Conservation (phyloP, 2,113 vertebrate species). For the Callionymus lyra region DNA sequence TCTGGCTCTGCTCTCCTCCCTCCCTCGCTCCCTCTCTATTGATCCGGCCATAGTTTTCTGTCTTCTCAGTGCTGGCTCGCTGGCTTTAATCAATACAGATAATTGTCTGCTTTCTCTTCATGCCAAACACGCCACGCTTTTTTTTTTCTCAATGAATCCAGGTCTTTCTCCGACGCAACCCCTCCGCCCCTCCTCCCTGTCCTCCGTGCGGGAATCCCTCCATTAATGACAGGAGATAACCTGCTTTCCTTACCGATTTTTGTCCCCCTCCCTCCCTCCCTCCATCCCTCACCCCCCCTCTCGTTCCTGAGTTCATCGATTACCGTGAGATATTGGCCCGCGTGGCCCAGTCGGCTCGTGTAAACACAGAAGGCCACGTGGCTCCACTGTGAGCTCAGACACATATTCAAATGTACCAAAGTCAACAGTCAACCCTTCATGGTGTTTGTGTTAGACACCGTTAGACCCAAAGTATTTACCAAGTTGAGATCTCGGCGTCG, state of each 20-base stretch:
- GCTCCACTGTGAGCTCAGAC: conserved; percentile 29
- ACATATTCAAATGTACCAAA: conserved; percentile 41
- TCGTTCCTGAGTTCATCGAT: conserved; percentile 63
- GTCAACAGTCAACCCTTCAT: background rate
- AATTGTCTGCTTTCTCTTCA: conserved; percentile 78
- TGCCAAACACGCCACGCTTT: conserved; percentile 67
- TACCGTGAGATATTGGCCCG: conserved; percentile 68
- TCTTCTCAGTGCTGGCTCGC: conserved; percentile 69
- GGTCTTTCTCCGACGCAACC: conserved; percentile 59
- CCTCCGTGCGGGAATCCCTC: conserved; percentile 62
- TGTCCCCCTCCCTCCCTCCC: conserved; percentile 13
- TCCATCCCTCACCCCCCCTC: conserved; percentile 8
- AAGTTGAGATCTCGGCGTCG: background rate
- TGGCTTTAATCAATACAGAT: conserved; percentile 80
- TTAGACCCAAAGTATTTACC: background rate
- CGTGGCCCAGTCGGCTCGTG: conserved; percentile 52
- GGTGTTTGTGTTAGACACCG: background rate
- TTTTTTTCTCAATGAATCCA: conserved; percentile 74
- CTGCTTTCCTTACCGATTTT: conserved; percentile 73
- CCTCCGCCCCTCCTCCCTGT: conserved; percentile 16
- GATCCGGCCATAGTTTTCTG: conserved; percentile 74
- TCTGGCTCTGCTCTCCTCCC: conserved; percentile 18
- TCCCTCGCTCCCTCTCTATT: conserved; percentile 61
- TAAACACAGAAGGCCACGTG: conserved; percentile 65
- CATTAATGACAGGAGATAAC: conserved; percentile 73